These are phyloP conservation scores for Anadara kagoshimensis DNA, from an alignment of 1,140 invertebrate species.

Conservation along the genomic window DNA sequence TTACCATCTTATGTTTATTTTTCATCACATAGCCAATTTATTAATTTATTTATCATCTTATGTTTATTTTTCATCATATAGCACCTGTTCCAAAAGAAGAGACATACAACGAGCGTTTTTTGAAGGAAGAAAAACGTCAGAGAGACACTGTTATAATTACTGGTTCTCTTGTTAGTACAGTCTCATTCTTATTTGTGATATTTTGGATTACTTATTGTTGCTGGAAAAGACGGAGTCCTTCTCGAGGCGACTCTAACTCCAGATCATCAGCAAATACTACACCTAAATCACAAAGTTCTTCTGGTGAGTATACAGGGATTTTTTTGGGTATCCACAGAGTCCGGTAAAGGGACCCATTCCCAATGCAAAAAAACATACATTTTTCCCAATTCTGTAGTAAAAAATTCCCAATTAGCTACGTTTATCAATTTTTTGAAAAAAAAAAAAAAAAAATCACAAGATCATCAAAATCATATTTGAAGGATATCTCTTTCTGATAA, in stretches of 20 bases:
- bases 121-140: slow-evolving; percentile 30
- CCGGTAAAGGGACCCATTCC: no score
- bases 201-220: slow-evolving; percentile 46
- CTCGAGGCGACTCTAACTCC: background rate
- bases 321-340: no score
- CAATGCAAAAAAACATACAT: no score
- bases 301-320: background rate
- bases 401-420: no score
- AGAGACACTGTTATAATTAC: slow-evolving; percentile 47
- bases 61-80: background rate
- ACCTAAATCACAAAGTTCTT: slow-evolving; percentile 5
- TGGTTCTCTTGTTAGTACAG: slow-evolving; percentile 49
- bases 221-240: slow-evolving; percentile 30
- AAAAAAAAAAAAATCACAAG: no score
- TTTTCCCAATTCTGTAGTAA: no score
- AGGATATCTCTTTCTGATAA: no score
- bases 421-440: no score
- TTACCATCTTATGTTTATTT: no score
- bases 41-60: no score
- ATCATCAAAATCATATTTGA: no score
- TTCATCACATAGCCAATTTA: no score
- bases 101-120: slow-evolving; percentile 22
- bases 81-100: slow-evolving; percentile 1
- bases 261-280: background rate
- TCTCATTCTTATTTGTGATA: slow-evolving; percentile 51